phyloP scores from a whole-genome alignment of 2,797 vertebrate genomes.

The Myotis pilosus region DNA sequence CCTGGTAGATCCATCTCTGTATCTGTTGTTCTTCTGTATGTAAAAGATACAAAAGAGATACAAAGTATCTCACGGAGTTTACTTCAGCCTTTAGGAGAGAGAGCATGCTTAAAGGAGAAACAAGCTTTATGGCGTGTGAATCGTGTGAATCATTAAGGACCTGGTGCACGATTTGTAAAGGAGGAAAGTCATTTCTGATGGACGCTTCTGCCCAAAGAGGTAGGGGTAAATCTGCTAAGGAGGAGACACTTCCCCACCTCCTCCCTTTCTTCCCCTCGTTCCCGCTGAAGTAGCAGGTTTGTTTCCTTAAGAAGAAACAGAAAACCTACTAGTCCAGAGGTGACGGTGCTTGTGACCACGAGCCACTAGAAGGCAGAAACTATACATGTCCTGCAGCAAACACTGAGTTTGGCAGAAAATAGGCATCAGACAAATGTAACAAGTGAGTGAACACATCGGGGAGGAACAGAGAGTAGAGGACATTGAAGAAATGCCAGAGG shows the following conservation, averaged over 20 bases:
- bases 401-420: not conserved
- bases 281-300: not conserved
- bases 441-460: not conserved
- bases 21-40: not conserved
- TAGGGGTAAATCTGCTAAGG: not conserved
- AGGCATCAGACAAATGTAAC: not conserved
- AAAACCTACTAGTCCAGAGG: not conserved
- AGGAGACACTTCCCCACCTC: not conserved
- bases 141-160: not conserved
- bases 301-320: not conserved
- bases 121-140: not conserved
- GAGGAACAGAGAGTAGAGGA: not conserved
- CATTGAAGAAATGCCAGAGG: not conserved
- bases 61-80: not conserved
- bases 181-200: not conserved
- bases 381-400: not conserved
- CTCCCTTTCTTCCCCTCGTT: too few relatives aligned
- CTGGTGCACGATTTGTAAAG: not conserved
- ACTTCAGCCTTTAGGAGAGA: not conserved
- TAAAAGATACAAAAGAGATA: not conserved
- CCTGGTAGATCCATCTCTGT: not conserved
- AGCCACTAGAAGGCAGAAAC: not conserved
- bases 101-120: not conserved
- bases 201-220: not conserved
- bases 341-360: not conserved